phyloP scores from a whole-genome alignment of 2,797 vertebrate species.

The Euphonia xanthogaster region DNA sequence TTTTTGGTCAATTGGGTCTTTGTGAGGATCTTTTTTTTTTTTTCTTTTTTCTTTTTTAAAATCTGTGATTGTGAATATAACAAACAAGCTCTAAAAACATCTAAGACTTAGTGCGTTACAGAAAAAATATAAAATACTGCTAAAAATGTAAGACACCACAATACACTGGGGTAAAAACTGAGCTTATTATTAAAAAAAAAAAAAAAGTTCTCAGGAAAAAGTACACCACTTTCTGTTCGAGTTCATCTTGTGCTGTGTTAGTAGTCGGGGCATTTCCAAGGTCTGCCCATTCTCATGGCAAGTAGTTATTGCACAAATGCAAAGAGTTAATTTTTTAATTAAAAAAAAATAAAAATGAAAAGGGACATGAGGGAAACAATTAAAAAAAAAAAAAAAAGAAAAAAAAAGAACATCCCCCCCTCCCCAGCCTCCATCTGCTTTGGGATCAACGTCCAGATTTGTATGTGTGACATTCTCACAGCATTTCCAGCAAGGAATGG shows the following conservation, averaged over 20 bases:
- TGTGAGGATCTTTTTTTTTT: conserved; percentile 71
- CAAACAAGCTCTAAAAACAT: conserved; percentile 80
- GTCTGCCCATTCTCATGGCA: conserved; percentile 75
- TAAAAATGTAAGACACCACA: conserved; percentile 81
- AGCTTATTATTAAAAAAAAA: conserved; percentile 69
- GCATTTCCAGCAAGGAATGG: conserved; percentile 42
- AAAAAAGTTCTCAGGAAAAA: conserved; percentile 73
- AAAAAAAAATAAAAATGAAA: conserved; percentile 9
- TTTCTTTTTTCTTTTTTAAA: conserved; percentile 44
- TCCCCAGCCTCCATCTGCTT: conserved; percentile 66
- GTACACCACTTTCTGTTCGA: conserved; percentile 72
- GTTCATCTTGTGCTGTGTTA: conserved; percentile 81
- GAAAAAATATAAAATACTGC: conserved; percentile 84
- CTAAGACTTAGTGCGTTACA: conserved; percentile 84
- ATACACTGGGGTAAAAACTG: conserved; percentile 70
- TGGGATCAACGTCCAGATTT: conserved; percentile 53
- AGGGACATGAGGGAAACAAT: conserved; percentile 52
- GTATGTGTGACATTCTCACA: conserved; percentile 53
- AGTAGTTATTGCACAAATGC: conserved; percentile 86
- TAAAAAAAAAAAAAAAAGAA: background rate
- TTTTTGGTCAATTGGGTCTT: conserved; percentile 83
- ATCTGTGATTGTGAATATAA: conserved; percentile 80
- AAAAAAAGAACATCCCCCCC: background rate
- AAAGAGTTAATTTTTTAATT: conserved; percentile 72
- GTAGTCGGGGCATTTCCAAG: conserved; percentile 81